Evolutionary conservation across 2,888 invertebrate genomes (phyloP).

Genomic region (Smittia sp.): DNA sequence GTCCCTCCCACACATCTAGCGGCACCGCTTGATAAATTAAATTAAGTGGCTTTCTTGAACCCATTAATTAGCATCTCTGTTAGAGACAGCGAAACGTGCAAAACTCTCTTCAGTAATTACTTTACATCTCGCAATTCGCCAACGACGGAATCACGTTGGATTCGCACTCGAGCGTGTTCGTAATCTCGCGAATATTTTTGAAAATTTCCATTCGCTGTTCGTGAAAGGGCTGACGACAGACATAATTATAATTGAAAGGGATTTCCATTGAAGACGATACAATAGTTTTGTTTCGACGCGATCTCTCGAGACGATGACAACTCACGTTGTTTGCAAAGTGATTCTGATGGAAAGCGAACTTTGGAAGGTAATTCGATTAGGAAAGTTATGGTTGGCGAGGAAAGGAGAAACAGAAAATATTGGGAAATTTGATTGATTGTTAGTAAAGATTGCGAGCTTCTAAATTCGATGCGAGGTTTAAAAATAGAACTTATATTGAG

Average conservation of each 20-base stretch:
- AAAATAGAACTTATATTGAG: too few relatives aligned
- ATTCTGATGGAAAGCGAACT: constrained; percentile 4
- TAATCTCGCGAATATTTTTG: background rate
- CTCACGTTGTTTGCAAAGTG: background rate
- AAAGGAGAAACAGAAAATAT: too few relatives aligned
- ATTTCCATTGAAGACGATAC: background rate
- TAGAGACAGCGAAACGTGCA: background rate
- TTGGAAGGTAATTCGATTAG: background rate
- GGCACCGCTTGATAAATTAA: constrained; percentile 7
- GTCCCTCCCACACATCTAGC: background rate
- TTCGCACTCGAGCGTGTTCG: background rate
- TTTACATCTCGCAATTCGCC: background rate
- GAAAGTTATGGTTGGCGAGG: background rate
- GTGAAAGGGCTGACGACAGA: background rate
- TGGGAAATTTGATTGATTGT: too few relatives aligned
- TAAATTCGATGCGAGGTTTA: too few relatives aligned
- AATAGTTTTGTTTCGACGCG: background rate
- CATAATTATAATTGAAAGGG: background rate
- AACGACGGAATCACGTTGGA: background rate
- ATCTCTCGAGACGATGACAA: background rate
- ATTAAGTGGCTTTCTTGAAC: background rate
- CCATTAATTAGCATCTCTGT: constrained; percentile 14
- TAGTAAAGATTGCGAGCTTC: too few relatives aligned
- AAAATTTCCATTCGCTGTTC: background rate
- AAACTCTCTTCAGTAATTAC: background rate